phyloP scores from a whole-genome alignment of 2,113 vertebrate genomes.

The Agapornis roseicollis region DNA sequence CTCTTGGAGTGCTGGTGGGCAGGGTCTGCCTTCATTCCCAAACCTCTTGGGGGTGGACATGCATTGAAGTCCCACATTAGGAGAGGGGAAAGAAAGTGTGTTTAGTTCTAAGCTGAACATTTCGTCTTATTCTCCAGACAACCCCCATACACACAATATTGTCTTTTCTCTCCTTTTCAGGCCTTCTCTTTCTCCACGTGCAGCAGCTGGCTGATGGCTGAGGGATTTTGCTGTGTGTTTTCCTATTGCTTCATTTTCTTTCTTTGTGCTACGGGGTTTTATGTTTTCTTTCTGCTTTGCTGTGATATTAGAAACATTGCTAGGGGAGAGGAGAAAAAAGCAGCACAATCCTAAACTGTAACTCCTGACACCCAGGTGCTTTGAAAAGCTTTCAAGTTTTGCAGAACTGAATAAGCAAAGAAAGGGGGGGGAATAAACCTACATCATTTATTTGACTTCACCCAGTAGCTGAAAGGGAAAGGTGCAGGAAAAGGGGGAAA shows the following conservation, averaged over 20 bases:
- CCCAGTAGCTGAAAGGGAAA: slow-evolving; percentile 39
- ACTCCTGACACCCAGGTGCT: slow-evolving; percentile 16
- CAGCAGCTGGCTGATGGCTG: not conserved
- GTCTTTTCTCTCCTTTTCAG: not conserved
- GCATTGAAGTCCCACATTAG: not conserved
- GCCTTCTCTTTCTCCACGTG: not conserved
- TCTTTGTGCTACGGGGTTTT: not conserved
- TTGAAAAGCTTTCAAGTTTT: slow-evolving; percentile 63
- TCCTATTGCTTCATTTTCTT: slow-evolving; percentile 33
- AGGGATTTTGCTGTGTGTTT: slow-evolving; percentile 18
- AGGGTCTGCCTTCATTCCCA: not conserved
- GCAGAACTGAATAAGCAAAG: slow-evolving; percentile 40
- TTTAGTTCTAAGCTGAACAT: not conserved
- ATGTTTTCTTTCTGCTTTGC: not conserved
- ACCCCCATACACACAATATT: not conserved
- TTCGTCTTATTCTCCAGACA: not conserved
- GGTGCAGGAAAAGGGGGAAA: not conserved
- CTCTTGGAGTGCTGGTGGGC: not conserved
- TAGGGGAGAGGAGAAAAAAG: not conserved
- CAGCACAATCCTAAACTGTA: slow-evolving; percentile 29
- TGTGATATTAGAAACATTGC: slow-evolving; percentile 44
- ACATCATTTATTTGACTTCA: slow-evolving; percentile 47
- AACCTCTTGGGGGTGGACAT: not conserved
- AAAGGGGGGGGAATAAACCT: slow-evolving; percentile 25
- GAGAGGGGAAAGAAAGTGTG: accelerated